Conservation (phyloP, 2,113 vertebrate species). For the Psammodynastes pulverulentus region DNA sequence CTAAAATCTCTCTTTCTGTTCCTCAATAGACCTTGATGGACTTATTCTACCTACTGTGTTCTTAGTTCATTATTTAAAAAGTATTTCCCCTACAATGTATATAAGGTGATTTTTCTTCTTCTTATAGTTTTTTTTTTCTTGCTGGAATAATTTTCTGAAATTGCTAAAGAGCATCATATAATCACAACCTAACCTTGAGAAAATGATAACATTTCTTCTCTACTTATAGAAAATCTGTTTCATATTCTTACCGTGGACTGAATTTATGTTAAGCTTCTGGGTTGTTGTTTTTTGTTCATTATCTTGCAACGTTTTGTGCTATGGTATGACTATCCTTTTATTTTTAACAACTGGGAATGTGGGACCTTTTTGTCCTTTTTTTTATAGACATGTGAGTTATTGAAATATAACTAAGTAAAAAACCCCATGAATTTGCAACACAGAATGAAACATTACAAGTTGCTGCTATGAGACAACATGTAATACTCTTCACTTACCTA, state of each 20-base stretch:
- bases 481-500: conserved; percentile 74
- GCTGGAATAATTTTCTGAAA: background rate
- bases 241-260: background rate
- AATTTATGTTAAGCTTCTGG: background rate
- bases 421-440: background rate
- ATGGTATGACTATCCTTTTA: background rate
- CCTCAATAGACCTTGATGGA: background rate
- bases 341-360: background rate
- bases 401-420: background rate
- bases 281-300: background rate
- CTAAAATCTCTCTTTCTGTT: background rate
- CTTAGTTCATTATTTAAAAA: background rate
- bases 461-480: background rate
- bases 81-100: background rate
- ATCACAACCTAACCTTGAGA: background rate
- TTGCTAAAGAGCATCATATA: background rate
- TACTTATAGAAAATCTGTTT: background rate
- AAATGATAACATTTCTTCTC: background rate
- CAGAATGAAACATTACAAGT: background rate
- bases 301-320: background rate
- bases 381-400: background rate
- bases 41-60: background rate
- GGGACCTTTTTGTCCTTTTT: background rate
- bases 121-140: background rate
- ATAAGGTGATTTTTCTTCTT: background rate